A percentile compares a stretch with the other conserved stretches of the same genome.
Evolutionary conservation across 2,113 vertebrate genomes (phyloP).

Genomic region (Tyto alba): DNA sequence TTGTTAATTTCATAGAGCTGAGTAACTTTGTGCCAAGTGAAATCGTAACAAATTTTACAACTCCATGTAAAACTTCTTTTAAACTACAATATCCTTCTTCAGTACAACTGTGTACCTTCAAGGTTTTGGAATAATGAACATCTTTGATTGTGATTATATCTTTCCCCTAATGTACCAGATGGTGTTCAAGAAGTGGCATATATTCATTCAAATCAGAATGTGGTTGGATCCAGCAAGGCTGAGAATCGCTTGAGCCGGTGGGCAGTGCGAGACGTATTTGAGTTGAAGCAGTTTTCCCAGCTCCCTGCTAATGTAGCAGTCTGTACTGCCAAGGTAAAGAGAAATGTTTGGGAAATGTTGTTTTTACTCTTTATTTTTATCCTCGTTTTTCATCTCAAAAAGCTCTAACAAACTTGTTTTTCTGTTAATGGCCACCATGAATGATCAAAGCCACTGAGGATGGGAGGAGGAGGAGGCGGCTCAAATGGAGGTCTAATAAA

Average conservation of each 20-base stretch:
- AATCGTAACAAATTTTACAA: not conserved
- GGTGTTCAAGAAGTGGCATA: constrained; percentile 85
- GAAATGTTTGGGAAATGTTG: not conserved
- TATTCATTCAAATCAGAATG: constrained; percentile 91
- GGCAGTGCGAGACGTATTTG: constrained; percentile 86
- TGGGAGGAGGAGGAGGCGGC: not conserved
- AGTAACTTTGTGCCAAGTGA: not conserved
- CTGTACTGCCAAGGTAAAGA: constrained; percentile 78
- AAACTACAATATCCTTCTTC: not conserved
- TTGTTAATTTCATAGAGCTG: not conserved
- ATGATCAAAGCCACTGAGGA: constrained; percentile 1
- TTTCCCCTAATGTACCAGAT: constrained; percentile 60
- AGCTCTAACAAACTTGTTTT: not conserved
- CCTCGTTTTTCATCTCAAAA: constrained; percentile 8
- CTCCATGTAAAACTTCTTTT: not conserved
- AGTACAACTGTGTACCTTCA: not conserved
- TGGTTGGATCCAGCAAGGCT: constrained; percentile 92
- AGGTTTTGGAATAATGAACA: not conserved
- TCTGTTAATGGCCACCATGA: not conserved
- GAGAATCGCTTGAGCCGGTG: constrained; percentile 88
- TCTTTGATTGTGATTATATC: not conserved
- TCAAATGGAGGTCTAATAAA: not conserved
- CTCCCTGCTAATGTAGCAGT: constrained; percentile 86
- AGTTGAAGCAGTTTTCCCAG: constrained; percentile 87
- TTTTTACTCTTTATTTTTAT: constrained; percentile 1